Evolutionary conservation across 2,113 vertebrate species (phyloP).

Genomic region (Cinclus mexicanus): DNA sequence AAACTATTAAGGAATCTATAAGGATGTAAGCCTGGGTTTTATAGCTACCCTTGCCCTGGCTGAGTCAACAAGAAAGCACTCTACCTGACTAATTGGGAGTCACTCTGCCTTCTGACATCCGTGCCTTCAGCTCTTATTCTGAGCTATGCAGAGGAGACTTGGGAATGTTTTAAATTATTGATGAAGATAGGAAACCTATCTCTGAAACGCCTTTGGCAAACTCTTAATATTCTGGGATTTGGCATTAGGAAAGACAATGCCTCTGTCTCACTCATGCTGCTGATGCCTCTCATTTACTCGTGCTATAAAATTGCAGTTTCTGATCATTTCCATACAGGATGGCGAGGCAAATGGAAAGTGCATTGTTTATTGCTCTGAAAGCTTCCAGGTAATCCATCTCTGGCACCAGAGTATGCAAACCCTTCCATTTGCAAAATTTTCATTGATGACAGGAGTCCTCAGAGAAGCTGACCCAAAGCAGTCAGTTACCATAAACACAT

Average conservation of each 20-base stretch:
- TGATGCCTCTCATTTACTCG: not conserved
- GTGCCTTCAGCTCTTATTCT: slow-evolving; percentile 61
- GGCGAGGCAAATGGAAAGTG: slow-evolving; percentile 18
- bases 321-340: slow-evolving; percentile 28
- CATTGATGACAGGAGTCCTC: slow-evolving; percentile 40
- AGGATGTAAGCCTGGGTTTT: slow-evolving; percentile 31
- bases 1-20: slow-evolving; percentile 31
- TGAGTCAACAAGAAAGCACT: slow-evolving; percentile 60
- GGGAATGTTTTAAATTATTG: slow-evolving; percentile 69
- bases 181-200: slow-evolving; percentile 64
- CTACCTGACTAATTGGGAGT: slow-evolving; percentile 69
- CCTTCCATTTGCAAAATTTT: slow-evolving; percentile 43
- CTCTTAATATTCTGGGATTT: slow-evolving; percentile 67
- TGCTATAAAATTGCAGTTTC: slow-evolving; percentile 30
- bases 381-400: slow-evolving; percentile 48
- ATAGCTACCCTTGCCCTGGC: slow-evolving; percentile 53
- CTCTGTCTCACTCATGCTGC: not conserved
- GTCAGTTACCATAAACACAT: slow-evolving; percentile 42
- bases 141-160: slow-evolving; percentile 32
- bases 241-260: slow-evolving; percentile 43
- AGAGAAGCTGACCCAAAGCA: slow-evolving; percentile 33
- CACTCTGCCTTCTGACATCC: slow-evolving; percentile 61
- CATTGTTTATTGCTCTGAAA: slow-evolving; percentile 44
- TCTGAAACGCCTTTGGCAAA: slow-evolving; percentile 67
- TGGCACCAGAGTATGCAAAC: not conserved